Evolutionary conservation across 1,140 invertebrate species (phyloP), one percentile per base, ranked within the genome.

Genomic region (Dreissena rostriformis): DNA sequence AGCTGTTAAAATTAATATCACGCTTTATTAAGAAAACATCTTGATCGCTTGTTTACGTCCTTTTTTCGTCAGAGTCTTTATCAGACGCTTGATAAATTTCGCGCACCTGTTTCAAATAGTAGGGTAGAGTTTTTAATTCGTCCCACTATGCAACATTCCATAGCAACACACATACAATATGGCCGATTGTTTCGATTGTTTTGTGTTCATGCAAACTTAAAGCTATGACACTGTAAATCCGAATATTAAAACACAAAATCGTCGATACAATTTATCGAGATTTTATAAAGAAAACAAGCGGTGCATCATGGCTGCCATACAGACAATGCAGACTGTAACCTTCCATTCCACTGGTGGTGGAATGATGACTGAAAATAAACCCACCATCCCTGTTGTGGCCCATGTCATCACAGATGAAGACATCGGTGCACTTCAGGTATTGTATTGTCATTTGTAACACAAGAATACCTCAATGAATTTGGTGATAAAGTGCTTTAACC

Each of bases 401-500:
- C 92, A 93, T 80, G 87, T 91, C 24, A 92, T 93, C 29, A 92
- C 91, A 65, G 92, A 93, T 86, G 91, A 93, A 81, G 92, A 93
- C 61, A 78, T 92, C 70, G 92, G 90, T 0, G 74, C 91, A 17
- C 67, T 90, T 15, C 87, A 92, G 90, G 92, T 93, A 86, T 24
- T 29, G 19, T 24, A 57, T 61, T 61, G 2, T 39, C 39, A 39
- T 39, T 2, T 39, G 39, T n/a, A n/a, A n/a, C n/a, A n/a, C n/a
- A n/a, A n/a, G n/a, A n/a, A n/a, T n/a, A n/a, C n/a, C n/a, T n/a
- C n/a, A n/a, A n/a, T n/a, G n/a, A n/a, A n/a, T n/a, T n/a, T n/a
- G n/a, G n/a, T 39, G 39, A 39, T 39, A 8, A 39, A 39, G 39
- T 39, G 39, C 39, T 8, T 8, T 39, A 39, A 5, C 39, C 39